phyloP scores from a whole-genome alignment of 1,140 invertebrate genomes.

The Diprion similis region DNA sequence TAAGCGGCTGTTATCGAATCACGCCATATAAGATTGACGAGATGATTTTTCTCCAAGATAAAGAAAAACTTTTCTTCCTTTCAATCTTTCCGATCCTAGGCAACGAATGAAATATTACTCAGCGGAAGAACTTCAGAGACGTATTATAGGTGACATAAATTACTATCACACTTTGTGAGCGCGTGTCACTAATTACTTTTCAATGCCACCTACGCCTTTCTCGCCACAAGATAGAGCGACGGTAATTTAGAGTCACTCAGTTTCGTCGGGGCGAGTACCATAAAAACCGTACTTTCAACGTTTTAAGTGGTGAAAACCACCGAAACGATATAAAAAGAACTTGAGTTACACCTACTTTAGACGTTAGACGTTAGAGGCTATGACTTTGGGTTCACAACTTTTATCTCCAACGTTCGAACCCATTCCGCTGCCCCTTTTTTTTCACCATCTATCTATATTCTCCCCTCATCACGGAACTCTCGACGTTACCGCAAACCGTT shows the following conservation, averaged over 20 bases:
- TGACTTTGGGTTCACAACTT: neutral
- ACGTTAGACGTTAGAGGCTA: neutral
- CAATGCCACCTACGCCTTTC: neutral
- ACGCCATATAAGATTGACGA: neutral
- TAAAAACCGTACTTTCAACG: neutral
- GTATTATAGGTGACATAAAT: neutral
- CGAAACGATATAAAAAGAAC: slow-evolving; percentile 3
- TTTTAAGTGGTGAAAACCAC: slow-evolving; percentile 3
- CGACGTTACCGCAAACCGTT: slow-evolving; percentile 1
- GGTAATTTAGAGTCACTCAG: slow-evolving; percentile 3
- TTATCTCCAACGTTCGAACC: neutral
- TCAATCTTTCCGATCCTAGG: neutral
- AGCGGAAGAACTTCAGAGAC: neutral
- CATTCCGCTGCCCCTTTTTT: too few species aligned
- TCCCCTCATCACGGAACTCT: neutral
- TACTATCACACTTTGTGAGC: neutral
- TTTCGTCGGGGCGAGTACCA: neutral
- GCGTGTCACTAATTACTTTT: slow-evolving; percentile 1
- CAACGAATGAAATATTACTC: neutral
- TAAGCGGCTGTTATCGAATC: neutral
- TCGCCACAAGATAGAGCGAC: neutral
- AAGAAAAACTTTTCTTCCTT: neutral
- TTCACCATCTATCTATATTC: neutral
- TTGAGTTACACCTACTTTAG: neutral
- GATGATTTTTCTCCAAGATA: neutral